Conservation (phyloP, 2,113 vertebrate genomes). For the Tinamus guttatus region DNA sequence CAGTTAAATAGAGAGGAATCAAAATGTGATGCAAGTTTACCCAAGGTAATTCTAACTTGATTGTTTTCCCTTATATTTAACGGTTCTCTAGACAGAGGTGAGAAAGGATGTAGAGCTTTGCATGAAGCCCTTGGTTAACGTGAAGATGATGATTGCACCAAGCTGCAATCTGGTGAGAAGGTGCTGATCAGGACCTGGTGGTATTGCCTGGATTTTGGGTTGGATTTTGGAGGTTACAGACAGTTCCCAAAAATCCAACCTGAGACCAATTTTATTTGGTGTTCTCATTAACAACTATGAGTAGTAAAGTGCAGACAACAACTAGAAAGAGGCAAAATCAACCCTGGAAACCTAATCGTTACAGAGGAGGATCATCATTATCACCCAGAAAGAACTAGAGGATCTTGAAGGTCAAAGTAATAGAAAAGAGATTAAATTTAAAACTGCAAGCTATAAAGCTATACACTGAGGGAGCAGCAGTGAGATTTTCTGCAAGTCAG, state of each 20-base stretch:
- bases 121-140: background rate
- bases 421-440: background rate
- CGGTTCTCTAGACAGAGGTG: background rate
- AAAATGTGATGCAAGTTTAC: background rate
- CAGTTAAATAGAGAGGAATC: background rate
- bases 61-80: background rate
- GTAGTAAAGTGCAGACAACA: background rate
- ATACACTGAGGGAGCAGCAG: background rate
- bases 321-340: background rate
- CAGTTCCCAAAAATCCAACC: background rate
- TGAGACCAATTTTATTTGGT: background rate
- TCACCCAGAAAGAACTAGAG: background rate
- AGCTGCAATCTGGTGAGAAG: background rate
- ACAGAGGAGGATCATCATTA: background rate
- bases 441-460: background rate
- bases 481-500: background rate
- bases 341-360: background rate
- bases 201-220: background rate
- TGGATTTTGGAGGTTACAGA: background rate
- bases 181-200: fast-evolving
- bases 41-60: background rate
- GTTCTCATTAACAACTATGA: background rate
- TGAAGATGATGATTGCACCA: background rate
- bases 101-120: background rate
- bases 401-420: background rate